Conservation (phyloP, 2,797 vertebrate species). For the Spea hammondii region DNA sequence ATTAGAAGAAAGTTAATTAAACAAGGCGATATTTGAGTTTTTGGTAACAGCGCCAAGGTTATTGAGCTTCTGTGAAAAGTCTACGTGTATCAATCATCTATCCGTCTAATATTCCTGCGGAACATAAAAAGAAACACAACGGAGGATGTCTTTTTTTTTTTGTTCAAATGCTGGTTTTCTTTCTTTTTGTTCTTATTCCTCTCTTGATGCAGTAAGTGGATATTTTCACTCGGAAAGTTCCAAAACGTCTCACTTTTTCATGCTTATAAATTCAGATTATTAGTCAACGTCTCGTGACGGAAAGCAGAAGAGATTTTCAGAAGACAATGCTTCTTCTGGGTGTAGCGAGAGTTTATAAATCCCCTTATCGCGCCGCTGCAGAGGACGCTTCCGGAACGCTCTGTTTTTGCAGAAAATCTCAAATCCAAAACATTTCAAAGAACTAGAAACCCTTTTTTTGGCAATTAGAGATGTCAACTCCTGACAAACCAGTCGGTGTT, state of each 20-base stretch:
- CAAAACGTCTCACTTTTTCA: not conserved
- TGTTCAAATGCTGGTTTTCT: not conserved
- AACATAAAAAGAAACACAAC: no score
- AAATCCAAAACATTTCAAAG: conserved; percentile 20
- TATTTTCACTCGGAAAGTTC: conserved; percentile 5
- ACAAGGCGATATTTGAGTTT: conserved; percentile 66
- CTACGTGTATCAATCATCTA: conserved; percentile 55
- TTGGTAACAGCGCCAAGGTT: conserved; percentile 56
- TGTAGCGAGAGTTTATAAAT: conserved; percentile 34
- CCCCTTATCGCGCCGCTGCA: conserved; percentile 37
- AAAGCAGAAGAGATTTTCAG: not conserved
- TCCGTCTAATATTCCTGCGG: no score
- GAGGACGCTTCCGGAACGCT: conserved; percentile 16
- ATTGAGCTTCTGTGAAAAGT: conserved; percentile 51
- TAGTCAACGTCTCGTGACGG: not conserved
- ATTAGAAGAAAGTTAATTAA: conserved; percentile 73
- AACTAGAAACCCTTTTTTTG: conserved; percentile 17
- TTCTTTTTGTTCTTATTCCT: not conserved
- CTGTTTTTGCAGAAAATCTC: conserved; percentile 19
- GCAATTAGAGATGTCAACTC: conserved; percentile 30
- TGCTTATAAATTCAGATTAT: not conserved
- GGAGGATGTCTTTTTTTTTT: no score
- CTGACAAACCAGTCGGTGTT: conserved; percentile 22
- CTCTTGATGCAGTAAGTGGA: not conserved
- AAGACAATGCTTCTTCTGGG: conserved; percentile 17